Percentiles rank a stretch among this genome's conserved stretches.
These are phyloP conservation scores for Ips nitidus DNA, from an alignment of 1,140 invertebrate genomes.

Conservation along the genomic window DNA sequence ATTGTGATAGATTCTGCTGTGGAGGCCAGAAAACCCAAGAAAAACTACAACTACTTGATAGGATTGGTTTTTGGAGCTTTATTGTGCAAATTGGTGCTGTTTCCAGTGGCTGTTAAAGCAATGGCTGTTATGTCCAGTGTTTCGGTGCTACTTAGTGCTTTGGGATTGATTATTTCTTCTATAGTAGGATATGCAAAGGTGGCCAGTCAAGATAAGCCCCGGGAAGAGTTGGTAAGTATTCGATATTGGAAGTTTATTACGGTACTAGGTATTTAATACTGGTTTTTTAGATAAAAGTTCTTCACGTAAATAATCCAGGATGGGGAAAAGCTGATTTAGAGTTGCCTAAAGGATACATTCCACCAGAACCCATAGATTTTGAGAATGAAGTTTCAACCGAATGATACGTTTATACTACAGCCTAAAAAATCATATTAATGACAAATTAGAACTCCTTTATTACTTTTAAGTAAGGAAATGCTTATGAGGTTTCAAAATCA, in stretches of 20 bases:
- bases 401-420: no score
- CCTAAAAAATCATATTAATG: no score
- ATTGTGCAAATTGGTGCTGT: conserved; percentile 46
- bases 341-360: background rate
- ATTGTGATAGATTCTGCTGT: conserved; percentile 23
- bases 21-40: conserved; percentile 34
- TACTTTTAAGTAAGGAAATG: no score
- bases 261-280: background rate
- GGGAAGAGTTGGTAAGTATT: conserved; percentile 4
- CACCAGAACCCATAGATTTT: background rate
- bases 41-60: conserved; percentile 36
- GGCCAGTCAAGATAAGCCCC: conserved; percentile 1
- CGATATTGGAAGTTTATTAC: background rate
- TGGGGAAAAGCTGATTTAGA: background rate
- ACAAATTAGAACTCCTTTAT: no score
- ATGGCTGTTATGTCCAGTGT: conserved; percentile 46
- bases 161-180: conserved; percentile 43
- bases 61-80: conserved; percentile 38
- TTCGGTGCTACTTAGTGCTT: conserved; percentile 42
- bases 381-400: background rate
- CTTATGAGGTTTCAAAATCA: no score
- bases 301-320: background rate
- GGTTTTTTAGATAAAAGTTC: background rate
- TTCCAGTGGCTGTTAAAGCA: conserved; percentile 44
- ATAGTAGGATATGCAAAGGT: conserved; percentile 43